These are phyloP conservation scores for Blomia tropicalis DNA, from an alignment of 2,888 invertebrate genomes.

Conservation along the genomic window DNA sequence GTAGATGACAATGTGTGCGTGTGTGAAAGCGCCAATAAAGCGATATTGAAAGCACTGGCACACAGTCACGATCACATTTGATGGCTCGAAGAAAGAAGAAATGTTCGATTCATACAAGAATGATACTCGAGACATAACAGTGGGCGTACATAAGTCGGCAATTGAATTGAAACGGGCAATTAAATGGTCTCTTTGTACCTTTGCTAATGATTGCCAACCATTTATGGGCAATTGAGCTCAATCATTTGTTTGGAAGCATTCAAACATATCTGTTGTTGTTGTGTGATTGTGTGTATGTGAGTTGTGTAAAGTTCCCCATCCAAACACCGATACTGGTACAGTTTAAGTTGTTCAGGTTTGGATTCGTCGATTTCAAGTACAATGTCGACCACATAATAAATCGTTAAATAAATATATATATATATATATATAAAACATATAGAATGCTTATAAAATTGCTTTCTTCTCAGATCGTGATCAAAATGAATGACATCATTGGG, in stretches of 20 bases:
- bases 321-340: too few species aligned
- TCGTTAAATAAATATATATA: too few species aligned
- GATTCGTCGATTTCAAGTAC: too few species aligned
- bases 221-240: background rate
- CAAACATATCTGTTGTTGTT: too few species aligned
- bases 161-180: too few species aligned
- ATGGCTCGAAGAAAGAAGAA: background rate
- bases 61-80: slow-evolving; percentile 11
- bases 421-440: background rate
- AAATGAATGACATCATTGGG: slow-evolving; percentile 27
- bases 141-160: too few species aligned
- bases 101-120: too few species aligned
- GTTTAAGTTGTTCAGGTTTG: too few species aligned
- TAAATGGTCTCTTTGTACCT: background rate
- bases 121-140: too few species aligned
- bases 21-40: background rate
- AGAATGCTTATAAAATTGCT: background rate
- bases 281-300: too few species aligned
- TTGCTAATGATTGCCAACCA: background rate
- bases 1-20: slow-evolving; percentile 13
- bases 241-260: background rate
- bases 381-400: too few species aligned
- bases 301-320: too few species aligned
- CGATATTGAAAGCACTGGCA: background rate
- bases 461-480: background rate